A percentile compares a stretch with the other conserved stretches of the same genome.
phyloP scores from a whole-genome alignment of 2,113 vertebrate genomes.

The Eulacestoma nigropectus region DNA sequence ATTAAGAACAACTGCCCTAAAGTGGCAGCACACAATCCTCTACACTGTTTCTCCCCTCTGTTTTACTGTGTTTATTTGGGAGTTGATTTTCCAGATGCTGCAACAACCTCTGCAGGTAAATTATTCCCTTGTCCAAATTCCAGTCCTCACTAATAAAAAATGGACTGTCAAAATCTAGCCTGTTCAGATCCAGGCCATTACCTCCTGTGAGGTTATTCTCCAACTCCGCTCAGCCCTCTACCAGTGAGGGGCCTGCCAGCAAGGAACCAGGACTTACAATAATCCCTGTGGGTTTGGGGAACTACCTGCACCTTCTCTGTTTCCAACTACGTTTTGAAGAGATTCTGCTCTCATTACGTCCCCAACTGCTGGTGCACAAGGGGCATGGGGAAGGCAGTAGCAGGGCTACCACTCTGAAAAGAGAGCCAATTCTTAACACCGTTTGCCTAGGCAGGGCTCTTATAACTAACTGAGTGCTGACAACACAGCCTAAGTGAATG shows the following conservation, averaged over 20 bases:
- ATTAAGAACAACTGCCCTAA: background rate
- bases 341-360: background rate
- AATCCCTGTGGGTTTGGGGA: background rate
- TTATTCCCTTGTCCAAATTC: background rate
- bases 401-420: background rate
- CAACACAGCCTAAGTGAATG: background rate
- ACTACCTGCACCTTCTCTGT: background rate
- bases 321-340: background rate
- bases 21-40: background rate
- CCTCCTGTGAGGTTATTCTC: background rate
- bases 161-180: background rate
- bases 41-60: background rate
- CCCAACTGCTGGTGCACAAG: background rate
- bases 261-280: background rate
- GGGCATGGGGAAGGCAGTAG: background rate
- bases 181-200: background rate
- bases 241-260: accelerated
- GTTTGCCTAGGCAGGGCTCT: background rate
- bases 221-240: background rate
- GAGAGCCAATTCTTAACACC: background rate
- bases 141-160: background rate
- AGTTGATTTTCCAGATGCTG: background rate
- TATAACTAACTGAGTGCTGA: background rate
- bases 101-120: background rate
- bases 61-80: background rate